A percentile compares a stretch with the other conserved stretches of the same genome.
Conservation (phyloP, 2,797 vertebrate species). For the Pogonophryne albipinna region DNA sequence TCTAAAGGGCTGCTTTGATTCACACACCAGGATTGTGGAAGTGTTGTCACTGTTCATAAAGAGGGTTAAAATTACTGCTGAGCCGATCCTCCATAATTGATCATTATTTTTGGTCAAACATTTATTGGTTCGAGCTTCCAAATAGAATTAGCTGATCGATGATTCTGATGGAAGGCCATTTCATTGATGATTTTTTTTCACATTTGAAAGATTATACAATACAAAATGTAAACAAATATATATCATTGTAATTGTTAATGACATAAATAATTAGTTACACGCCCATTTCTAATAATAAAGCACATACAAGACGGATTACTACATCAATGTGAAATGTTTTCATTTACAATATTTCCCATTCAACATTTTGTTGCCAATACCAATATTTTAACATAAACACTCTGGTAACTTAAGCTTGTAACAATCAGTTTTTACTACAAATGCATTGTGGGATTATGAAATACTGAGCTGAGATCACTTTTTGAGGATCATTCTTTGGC, state of each 20-base stretch:
- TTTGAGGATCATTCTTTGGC: too few species aligned
- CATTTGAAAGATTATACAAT: background rate
- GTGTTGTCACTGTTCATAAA: background rate
- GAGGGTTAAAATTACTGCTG: background rate
- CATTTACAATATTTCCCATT: background rate
- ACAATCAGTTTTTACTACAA: conserved; percentile 11
- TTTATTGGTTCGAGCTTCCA: background rate
- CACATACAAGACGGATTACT: background rate
- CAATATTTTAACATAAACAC: background rate
- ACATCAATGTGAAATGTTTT: background rate
- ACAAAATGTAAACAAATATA: background rate
- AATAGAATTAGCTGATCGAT: background rate
- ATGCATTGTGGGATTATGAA: conserved; percentile 2
- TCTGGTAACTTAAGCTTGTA: background rate
- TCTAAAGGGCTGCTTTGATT: conserved; percentile 8
- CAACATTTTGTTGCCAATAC: background rate
- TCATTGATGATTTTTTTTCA: background rate
- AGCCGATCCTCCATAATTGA: background rate
- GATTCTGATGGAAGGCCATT: too few species aligned
- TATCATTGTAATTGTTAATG: background rate
- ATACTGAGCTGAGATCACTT: too few species aligned
- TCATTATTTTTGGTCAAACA: background rate
- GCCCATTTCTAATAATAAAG: background rate
- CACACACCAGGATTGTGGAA: background rate
- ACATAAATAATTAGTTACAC: background rate